Conservation (phyloP, 37 sponge, comb jelly and placozoan species). For the Crambe crambe region DNA sequence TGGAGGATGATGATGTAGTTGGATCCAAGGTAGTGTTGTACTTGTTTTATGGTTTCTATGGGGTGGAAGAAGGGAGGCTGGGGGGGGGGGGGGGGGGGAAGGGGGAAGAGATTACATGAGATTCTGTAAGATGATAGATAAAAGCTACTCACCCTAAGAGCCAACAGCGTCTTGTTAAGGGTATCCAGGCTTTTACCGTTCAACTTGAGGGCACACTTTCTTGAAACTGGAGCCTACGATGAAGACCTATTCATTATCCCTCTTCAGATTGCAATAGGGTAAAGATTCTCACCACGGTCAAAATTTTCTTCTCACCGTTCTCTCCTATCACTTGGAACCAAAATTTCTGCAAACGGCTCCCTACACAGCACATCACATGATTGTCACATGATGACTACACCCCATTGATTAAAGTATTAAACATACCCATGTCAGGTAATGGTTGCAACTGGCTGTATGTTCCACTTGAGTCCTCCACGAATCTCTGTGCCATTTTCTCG, state of each 20-base stretch:
- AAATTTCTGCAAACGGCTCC: neutral
- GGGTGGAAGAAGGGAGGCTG: neutral
- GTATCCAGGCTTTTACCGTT: neutral
- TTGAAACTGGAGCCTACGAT: neutral
- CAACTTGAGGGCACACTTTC: neutral
- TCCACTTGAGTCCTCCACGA: no score
- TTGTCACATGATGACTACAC: no score
- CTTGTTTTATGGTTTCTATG: neutral
- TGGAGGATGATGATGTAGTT: neutral
- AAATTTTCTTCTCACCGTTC: neutral
- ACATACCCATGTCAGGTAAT: no score
- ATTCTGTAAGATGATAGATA: neutral
- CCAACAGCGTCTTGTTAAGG: neutral
- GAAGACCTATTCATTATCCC: neutral
- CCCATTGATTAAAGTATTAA: no score
- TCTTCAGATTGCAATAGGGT: no score
- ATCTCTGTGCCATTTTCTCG: no score
- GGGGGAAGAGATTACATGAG: neutral
- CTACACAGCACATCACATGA: no score
- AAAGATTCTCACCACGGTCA: neutral
- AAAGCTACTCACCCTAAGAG: neutral
- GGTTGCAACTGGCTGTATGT: no score
- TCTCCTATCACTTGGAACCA: neutral
- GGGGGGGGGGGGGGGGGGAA: neutral
- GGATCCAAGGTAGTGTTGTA: neutral